These are phyloP conservation scores for Syrrhaptes paradoxus DNA, from an alignment of 2,113 vertebrate species.

Conservation along the genomic window DNA sequence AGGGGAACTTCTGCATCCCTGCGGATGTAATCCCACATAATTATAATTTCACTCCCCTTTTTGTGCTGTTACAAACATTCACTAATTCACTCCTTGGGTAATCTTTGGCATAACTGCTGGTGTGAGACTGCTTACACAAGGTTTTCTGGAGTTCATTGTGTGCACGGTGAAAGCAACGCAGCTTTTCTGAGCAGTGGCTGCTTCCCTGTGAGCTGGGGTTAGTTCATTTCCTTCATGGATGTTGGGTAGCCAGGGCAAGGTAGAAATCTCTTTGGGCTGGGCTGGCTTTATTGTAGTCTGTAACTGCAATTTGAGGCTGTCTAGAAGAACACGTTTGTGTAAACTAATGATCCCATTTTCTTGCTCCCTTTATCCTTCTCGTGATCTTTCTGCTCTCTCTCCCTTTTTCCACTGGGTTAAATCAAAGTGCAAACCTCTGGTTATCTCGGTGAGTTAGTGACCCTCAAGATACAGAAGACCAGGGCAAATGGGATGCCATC, in stretches of 20 bases:
- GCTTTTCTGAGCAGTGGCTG: background rate
- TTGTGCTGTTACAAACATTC: background rate
- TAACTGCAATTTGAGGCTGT: background rate
- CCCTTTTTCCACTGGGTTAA: background rate
- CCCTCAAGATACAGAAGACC: background rate
- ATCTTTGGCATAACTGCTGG: background rate
- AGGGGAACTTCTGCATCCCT: background rate
- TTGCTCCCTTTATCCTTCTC: background rate
- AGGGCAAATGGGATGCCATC: background rate
- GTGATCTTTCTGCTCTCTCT: background rate
- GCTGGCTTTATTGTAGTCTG: background rate
- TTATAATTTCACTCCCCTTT: background rate
- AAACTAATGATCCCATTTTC: background rate
- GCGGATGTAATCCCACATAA: rapidly evolving
- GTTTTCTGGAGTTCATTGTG: background rate
- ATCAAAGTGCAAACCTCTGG: slow-evolving; percentile 5
- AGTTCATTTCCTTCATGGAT: background rate
- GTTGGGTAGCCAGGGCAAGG: background rate
- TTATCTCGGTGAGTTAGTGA: background rate
- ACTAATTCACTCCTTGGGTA: background rate
- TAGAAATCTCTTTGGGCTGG: background rate
- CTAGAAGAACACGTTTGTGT: background rate
- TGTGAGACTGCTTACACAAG: background rate
- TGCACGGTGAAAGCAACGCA: background rate
- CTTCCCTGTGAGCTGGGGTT: background rate